Evolutionary conservation across 2,797 vertebrate genomes (phyloP).

Genomic region (Sebastolobus alascanus): DNA sequence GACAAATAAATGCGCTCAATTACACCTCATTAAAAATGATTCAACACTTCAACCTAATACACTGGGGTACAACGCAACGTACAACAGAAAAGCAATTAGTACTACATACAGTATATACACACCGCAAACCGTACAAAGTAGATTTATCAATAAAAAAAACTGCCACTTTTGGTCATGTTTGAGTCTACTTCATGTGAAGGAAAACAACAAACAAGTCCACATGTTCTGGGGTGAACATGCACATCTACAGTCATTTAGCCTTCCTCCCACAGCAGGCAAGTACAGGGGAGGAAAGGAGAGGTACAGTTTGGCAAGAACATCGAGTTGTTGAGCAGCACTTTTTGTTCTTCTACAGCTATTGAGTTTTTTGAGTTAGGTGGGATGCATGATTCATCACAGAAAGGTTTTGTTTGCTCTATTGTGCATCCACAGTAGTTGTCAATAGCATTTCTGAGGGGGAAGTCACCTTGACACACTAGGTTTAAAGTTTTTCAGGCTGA

Average conservation of each 20-base stretch:
- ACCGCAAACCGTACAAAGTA: background rate
- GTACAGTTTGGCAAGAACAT: constrained; percentile 38
- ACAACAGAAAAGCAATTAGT: background rate
- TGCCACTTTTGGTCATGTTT: background rate
- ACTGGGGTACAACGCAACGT: too few species aligned
- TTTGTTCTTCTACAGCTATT: constrained; percentile 11
- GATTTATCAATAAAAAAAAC: background rate
- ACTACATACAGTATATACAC: background rate
- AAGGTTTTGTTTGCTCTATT: background rate
- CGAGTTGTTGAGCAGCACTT: constrained; percentile 2
- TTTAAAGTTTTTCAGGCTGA: background rate
- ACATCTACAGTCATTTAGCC: constrained; percentile 39
- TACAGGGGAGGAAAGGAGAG: constrained; percentile 6
- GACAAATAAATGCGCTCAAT: background rate
- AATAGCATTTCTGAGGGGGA: constrained; percentile 9
- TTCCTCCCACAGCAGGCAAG: constrained; percentile 32
- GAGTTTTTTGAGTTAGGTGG: constrained; percentile 19
- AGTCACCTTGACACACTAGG: background rate
- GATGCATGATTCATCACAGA: constrained; percentile 40
- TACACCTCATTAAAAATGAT: background rate
- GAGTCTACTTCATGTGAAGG: background rate
- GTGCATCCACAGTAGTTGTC: background rate
- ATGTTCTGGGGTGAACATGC: constrained; percentile 2
- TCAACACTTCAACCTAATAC: background rate
- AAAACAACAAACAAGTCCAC: background rate